Evolutionary conservation across 1,140 invertebrate species (phyloP).

Genomic region (Zaprionus inermis): DNA sequence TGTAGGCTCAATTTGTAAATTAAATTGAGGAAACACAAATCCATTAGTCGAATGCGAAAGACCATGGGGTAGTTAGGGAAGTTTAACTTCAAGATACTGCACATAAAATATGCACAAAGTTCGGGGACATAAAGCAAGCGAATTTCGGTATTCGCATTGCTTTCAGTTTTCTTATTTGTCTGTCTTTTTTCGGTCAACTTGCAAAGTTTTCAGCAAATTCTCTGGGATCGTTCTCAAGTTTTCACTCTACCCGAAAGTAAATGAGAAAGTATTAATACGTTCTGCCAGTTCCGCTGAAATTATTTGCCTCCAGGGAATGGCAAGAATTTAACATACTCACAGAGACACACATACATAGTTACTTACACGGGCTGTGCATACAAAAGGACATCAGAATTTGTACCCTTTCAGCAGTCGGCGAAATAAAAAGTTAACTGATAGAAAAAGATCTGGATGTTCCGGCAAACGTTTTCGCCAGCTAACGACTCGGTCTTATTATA

Average conservation of each 20-base stretch:
- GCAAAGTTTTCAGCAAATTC: slow-evolving; percentile 55
- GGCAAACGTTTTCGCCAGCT: slow-evolving; percentile 16
- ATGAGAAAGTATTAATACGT: slow-evolving; percentile 80
- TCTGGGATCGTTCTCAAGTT: slow-evolving; percentile 16
- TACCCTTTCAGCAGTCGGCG: slow-evolving; percentile 58
- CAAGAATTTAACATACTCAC: slow-evolving; percentile 47
- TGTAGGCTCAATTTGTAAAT: slow-evolving; percentile 55
- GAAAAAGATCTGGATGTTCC: slow-evolving; percentile 24
- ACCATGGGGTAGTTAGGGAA: not conserved
- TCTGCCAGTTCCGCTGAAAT: slow-evolving; percentile 59
- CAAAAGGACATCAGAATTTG: slow-evolving; percentile 62
- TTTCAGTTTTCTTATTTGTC: not conserved
- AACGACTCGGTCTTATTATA: not conserved
- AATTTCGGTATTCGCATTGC: slow-evolving; percentile 1
- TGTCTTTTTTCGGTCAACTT: slow-evolving; percentile 57
- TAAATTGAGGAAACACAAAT: slow-evolving; percentile 54
- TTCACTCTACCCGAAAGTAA: slow-evolving; percentile 51
- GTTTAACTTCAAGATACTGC: slow-evolving; percentile 20
- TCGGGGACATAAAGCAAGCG: slow-evolving; percentile 40
- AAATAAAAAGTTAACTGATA: slow-evolving; percentile 63
- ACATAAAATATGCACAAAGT: slow-evolving; percentile 72
- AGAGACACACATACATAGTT: slow-evolving; percentile 13
- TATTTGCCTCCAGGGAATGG: slow-evolving; percentile 63
- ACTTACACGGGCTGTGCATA: slow-evolving; percentile 18
- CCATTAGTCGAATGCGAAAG: slow-evolving; percentile 54